Percentiles rank a stretch among this genome's conserved stretches.
Conservation (phyloP, 2,113 vertebrate species). For the Beaufortia kweichowensis region DNA sequence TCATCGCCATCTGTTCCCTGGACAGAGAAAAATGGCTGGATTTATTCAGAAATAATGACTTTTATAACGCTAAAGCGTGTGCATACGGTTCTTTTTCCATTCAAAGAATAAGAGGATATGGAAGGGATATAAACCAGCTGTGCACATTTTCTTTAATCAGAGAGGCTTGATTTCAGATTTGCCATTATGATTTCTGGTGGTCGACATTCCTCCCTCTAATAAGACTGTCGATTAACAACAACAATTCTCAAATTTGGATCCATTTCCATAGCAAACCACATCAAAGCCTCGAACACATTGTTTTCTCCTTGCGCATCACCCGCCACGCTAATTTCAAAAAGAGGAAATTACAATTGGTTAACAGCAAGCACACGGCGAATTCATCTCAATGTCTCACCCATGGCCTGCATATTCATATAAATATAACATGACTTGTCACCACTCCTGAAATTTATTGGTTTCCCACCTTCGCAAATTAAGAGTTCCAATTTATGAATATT, state of each 20-base stretch:
- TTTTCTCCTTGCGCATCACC: slow-evolving; percentile 46
- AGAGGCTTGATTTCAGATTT: slow-evolving; percentile 35
- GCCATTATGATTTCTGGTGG: slow-evolving; percentile 39
- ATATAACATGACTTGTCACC: slow-evolving; percentile 72
- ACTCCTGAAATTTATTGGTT: slow-evolving; percentile 76
- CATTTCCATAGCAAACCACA: slow-evolving; percentile 42
- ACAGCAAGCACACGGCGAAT: slow-evolving; percentile 63
- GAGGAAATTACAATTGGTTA: slow-evolving; percentile 61
- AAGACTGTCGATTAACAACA: slow-evolving; percentile 48
- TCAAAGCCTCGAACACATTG: slow-evolving; percentile 49
- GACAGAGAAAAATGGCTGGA: slow-evolving; percentile 16
- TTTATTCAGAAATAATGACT: slow-evolving; percentile 44
- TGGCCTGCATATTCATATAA: slow-evolving; percentile 75
- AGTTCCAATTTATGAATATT: slow-evolving; percentile 92
- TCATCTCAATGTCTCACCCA: slow-evolving; percentile 72
- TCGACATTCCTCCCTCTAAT: slow-evolving; percentile 30
- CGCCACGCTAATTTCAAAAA: slow-evolving; percentile 52
- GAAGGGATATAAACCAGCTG: slow-evolving; percentile 44
- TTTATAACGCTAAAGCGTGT: slow-evolving; percentile 11
- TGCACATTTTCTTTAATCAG: slow-evolving; percentile 64
- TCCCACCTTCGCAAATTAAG: slow-evolving; percentile 76
- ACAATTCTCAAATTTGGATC: slow-evolving; percentile 54
- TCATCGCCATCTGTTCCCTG: slow-evolving; percentile 29
- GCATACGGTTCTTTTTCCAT: slow-evolving; percentile 27
- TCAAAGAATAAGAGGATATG: slow-evolving; percentile 36